Evolutionary conservation across 37 sponge, comb jelly and placozoan species (phyloP), one percentile per base, ranked within the genome.

Genomic region (Diacarnus erythraeanus): DNA sequence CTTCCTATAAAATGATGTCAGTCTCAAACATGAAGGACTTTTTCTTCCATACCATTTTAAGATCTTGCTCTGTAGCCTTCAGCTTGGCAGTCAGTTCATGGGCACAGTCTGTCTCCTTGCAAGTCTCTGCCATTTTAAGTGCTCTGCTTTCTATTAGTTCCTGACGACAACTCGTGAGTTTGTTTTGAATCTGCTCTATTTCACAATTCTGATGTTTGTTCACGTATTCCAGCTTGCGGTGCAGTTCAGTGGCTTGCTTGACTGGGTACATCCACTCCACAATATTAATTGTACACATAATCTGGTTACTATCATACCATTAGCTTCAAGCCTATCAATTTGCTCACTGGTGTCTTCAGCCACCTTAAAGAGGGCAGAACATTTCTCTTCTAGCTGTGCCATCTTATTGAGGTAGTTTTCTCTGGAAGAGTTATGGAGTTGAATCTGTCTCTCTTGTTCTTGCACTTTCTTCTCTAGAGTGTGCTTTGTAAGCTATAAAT

Each of bases 381-480:
- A 92, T 42, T 92, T 83, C 42, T 80, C 72, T 42, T 87, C 89
- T 33, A 92, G 57, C 47, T 87, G 84, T 10, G 56, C 69, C 59
- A 83, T 72, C 76, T 81, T 74, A 20, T 47, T 21, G 38, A 81
- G 37, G 69, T 74, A 61, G 60, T 30, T 80, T 31, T 87, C 92
- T 20, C 84, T 59, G 3, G 92, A 92, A 26, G 84, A 70, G 75
- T 42, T 67, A 76, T 74, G 70, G 25, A 92, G 41, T 26, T 87
- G 85, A 34, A 92, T 57, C 65, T 84, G 89, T 2, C 84, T 40
- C 37, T 87, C 89, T 81, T 89, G 89, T 23, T 89, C 89, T 35
- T 74, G 64, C 30, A 84, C 80, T 51, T 78, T 83, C 89, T 89
- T 89, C 36, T 84, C 84, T 5, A 83, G 54, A 38, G 23, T 79